Conservation (phyloP, 2,113 vertebrate genomes). For the Semicossyphus pulcher region DNA sequence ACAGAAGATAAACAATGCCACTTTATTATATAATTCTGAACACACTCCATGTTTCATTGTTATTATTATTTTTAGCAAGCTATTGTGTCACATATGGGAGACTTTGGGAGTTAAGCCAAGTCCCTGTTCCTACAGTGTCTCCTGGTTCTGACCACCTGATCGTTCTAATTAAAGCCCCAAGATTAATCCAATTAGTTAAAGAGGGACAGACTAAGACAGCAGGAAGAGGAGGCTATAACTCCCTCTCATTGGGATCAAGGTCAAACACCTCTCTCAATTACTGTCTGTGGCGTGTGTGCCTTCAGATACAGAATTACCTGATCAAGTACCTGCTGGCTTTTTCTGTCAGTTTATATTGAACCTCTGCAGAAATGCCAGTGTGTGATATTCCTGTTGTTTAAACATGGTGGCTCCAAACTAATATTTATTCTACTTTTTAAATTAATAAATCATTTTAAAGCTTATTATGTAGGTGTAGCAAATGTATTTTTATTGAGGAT, state of each 20-base stretch:
- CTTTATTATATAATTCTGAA: not conserved
- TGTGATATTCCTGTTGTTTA: not conserved
- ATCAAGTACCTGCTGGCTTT: not conserved
- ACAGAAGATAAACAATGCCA: not conserved
- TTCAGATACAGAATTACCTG: not conserved
- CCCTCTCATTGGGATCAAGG: constrained; percentile 49
- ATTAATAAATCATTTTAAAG: too few relatives aligned
- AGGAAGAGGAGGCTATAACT: constrained; percentile 20
- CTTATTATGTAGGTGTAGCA: too few relatives aligned
- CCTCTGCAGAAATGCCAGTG: not conserved
- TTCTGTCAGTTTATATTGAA: not conserved
- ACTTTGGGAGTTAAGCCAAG: constrained; percentile 15
- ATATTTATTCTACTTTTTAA: not conserved
- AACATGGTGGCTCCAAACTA: too few relatives aligned
- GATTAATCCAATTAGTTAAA: constrained; percentile 79
- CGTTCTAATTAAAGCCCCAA: constrained; percentile 76
- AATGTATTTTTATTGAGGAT: too few relatives aligned
- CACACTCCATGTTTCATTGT: too few relatives aligned
- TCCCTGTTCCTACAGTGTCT: constrained; percentile 49
- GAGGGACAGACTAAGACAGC: constrained; percentile 57
- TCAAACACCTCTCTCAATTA: constrained; percentile 14
- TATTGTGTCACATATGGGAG: not conserved
- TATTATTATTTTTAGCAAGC: not conserved
- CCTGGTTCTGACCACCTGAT: constrained; percentile 68
- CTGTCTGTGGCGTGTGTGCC: not conserved